A percentile compares a stretch with the other conserved stretches of the same genome.
phyloP scores from a whole-genome alignment of 2,797 vertebrate species.

The Botia almorhae region DNA sequence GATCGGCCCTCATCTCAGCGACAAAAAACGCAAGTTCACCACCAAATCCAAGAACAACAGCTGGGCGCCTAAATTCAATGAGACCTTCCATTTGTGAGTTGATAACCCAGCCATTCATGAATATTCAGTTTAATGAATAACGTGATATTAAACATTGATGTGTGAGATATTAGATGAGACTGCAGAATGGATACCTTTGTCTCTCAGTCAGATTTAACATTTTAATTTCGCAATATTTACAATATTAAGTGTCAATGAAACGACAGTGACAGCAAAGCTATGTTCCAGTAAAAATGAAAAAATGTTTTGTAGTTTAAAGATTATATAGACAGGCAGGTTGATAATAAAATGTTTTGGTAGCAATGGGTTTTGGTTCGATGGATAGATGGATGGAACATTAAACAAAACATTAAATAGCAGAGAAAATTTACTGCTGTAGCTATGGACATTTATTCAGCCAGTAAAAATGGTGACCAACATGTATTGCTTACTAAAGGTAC shows the following conservation, averaged over 20 bases:
- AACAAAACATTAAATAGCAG: no score
- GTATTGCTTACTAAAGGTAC: no score
- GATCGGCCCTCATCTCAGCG: constrained; percentile 94
- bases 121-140: neutral
- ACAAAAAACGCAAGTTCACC: constrained; percentile 96
- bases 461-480: no score
- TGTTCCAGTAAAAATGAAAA: no score
- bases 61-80: constrained; percentile 97
- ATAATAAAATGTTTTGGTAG: neutral
- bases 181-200: neutral
- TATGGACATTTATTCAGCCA: no score
- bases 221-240: neutral
- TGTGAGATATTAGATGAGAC: neutral
- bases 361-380: no score
- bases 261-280: no score
- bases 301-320: no score
- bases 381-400: neutral
- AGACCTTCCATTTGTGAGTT: constrained; percentile 97
- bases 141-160: neutral
- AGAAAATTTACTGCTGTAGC: no score
- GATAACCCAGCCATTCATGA: neutral
- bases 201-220: neutral
- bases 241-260: no score
- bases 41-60: constrained; percentile 99
- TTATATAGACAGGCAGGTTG: no score